Percentiles rank a stretch among this genome's conserved stretches.
phyloP scores from a whole-genome alignment of 2,113 vertebrate genomes.

The Sceloporus undulatus region DNA sequence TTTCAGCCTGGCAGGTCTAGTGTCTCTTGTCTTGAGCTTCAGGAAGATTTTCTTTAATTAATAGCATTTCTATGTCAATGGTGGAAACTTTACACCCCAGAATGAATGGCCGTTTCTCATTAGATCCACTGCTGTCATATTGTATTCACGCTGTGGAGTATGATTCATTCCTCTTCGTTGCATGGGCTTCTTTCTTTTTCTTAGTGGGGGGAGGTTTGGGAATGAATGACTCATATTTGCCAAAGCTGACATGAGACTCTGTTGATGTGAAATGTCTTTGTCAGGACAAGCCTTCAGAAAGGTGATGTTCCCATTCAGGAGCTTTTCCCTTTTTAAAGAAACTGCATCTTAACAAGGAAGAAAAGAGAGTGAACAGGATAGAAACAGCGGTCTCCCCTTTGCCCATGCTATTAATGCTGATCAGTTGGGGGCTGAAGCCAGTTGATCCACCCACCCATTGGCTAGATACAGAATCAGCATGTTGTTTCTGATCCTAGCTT shows the following conservation, averaged over 20 bases:
- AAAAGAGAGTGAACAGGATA: constrained; percentile 59
- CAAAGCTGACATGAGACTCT: constrained; percentile 79
- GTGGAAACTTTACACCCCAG: constrained; percentile 81
- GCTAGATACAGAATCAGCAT: background rate
- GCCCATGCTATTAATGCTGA: constrained; percentile 49
- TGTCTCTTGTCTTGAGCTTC: constrained; percentile 77
- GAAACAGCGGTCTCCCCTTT: constrained; percentile 57
- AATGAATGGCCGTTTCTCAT: constrained; percentile 86
- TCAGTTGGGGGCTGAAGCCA: background rate
- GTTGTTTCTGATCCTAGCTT: constrained; percentile 19
- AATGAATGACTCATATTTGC: constrained; percentile 84
- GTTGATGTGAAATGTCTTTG: constrained; percentile 81
- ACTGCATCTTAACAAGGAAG: constrained; percentile 76
- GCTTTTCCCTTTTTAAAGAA: constrained; percentile 76
- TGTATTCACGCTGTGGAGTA: constrained; percentile 79
- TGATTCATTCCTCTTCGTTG: constrained; percentile 81
- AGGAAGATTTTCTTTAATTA: constrained; percentile 86
- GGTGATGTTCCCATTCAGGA: constrained; percentile 77
- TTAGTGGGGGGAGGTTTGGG: constrained; percentile 74
- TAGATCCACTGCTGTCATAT: constrained; percentile 83
- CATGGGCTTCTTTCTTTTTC: constrained; percentile 61
- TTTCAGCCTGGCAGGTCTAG: constrained; percentile 80
- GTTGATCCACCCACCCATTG: constrained; percentile 23
- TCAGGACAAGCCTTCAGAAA: constrained; percentile 81
- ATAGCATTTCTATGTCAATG: constrained; percentile 80